Conservation (phyloP, 2,888 invertebrate species). For the Podotricha telesiphe region DNA sequence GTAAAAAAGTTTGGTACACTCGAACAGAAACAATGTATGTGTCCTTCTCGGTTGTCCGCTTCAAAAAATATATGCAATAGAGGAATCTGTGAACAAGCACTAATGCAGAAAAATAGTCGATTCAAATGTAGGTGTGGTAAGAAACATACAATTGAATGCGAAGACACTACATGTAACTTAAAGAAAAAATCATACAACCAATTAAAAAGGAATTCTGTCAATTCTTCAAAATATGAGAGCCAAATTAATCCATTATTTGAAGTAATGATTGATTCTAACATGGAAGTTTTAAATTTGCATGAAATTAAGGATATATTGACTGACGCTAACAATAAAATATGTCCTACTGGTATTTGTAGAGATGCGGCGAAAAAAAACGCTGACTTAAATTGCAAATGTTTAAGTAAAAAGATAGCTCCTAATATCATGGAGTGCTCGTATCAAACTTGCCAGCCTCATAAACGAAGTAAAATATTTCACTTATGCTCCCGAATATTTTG, state of each 20-base stretch:
- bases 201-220: slow-evolving; percentile 15
- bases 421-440: slow-evolving; percentile 39
- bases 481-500: slow-evolving; percentile 42
- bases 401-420: slow-evolving; percentile 42
- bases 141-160: slow-evolving; percentile 47
- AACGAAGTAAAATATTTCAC: slow-evolving; percentile 34
- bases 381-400: slow-evolving; percentile 44
- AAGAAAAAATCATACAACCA: background rate
- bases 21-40: slow-evolving; percentile 49
- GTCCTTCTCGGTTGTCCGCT: slow-evolving; percentile 46
- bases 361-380: slow-evolving; percentile 30
- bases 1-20: slow-evolving; percentile 46
- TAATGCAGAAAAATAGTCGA: slow-evolving; percentile 47
- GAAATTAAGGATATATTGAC: slow-evolving; percentile 51
- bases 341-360: slow-evolving; percentile 45
- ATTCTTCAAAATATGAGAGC: slow-evolving; percentile 33
- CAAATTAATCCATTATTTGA: slow-evolving; percentile 45
- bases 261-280: slow-evolving; percentile 53
- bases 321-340: slow-evolving; percentile 35
- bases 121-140: slow-evolving; percentile 50
- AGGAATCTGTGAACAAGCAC: slow-evolving; percentile 49
- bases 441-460: slow-evolving; percentile 36
- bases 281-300: slow-evolving; percentile 55
- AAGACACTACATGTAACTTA: slow-evolving; percentile 49
- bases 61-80: slow-evolving; percentile 42